A percentile compares a stretch with the other conserved stretches of the same genome.
These are phyloP conservation scores for Lasioglossum morio DNA, from an alignment of 2,888 invertebrate genomes.

Conservation along the genomic window DNA sequence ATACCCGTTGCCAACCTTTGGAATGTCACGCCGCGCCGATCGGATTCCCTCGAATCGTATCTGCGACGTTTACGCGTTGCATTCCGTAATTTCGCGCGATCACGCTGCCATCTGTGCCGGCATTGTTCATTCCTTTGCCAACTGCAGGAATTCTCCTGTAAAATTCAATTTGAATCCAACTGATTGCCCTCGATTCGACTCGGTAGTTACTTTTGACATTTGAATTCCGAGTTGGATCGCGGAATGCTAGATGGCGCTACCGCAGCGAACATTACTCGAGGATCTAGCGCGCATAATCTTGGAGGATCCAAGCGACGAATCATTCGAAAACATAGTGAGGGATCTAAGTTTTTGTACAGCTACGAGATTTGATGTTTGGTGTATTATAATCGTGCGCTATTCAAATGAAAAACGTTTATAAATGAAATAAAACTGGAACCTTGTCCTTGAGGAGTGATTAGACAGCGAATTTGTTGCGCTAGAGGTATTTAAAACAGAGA, in stretches of 20 bases:
- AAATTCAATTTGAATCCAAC: background rate
- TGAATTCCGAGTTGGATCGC: conserved; percentile 25
- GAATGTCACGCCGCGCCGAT: conserved; percentile 13
- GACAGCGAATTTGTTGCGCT: no score
- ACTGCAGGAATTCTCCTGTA: background rate
- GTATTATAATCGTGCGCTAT: background rate
- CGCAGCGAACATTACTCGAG: background rate
- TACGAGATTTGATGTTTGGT: background rate
- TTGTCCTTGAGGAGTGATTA: background rate
- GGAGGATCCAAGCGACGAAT: background rate
- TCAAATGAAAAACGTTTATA: background rate
- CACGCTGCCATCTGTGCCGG: conserved; percentile 43
- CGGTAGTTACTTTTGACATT: conserved; percentile 16
- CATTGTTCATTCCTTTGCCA: conserved; percentile 16
- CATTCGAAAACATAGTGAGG: conserved; percentile 1
- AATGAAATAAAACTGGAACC: background rate
- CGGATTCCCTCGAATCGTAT: conserved; percentile 40
- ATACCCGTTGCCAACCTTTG: conserved; percentile 55
- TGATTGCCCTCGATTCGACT: conserved; percentile 44
- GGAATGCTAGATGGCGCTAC: conserved; percentile 19
- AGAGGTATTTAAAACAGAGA: no score
- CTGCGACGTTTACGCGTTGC: conserved; percentile 50
- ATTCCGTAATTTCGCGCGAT: conserved; percentile 46
- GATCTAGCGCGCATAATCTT: background rate
- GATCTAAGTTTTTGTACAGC: background rate